Evolutionary conservation across 2,888 invertebrate species (phyloP).

Genomic region (Lasioglossum oenotherae): DNA sequence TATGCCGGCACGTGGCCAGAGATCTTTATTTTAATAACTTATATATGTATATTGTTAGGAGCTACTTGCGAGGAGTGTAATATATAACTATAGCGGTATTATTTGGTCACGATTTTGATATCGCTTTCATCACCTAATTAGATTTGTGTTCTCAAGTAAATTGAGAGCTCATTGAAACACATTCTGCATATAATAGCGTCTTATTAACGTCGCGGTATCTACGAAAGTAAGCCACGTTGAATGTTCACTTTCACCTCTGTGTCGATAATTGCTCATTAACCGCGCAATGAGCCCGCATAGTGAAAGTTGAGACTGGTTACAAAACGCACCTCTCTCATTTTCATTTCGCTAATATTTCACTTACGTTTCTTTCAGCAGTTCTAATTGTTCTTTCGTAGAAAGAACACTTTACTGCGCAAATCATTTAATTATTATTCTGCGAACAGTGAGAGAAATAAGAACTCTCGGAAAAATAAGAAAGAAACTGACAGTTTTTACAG

Average conservation of each 20-base stretch:
- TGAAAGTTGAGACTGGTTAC: constrained; percentile 47
- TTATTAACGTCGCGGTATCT: constrained; percentile 24
- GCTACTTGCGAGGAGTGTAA: not conserved
- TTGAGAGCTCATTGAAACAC: not conserved
- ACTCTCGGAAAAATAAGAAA: too few species aligned
- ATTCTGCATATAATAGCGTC: constrained; percentile 13
- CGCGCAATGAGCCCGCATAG: constrained; percentile 30
- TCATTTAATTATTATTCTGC: too few species aligned
- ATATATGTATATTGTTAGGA: not conserved
- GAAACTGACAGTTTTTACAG: too few species aligned
- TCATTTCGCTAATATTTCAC: not conserved
- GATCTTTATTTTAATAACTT: constrained; percentile 5
- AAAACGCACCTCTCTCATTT: not conserved
- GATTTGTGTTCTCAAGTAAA: not conserved
- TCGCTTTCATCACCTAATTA: not conserved
- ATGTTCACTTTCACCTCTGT: constrained; percentile 36
- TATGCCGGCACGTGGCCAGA: not conserved
- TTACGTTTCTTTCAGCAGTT: not conserved
- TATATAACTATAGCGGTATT: not conserved
- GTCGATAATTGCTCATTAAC: constrained; percentile 53
- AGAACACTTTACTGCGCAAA: not conserved
- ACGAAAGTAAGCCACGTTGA: constrained; percentile 30
- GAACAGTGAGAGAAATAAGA: too few species aligned
- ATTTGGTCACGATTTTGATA: not conserved
- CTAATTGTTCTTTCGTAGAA: not conserved